Base-by-base conservation (phyloP, 2,113 vertebrate genomes). In the Tamias sibiricus region DNA sequence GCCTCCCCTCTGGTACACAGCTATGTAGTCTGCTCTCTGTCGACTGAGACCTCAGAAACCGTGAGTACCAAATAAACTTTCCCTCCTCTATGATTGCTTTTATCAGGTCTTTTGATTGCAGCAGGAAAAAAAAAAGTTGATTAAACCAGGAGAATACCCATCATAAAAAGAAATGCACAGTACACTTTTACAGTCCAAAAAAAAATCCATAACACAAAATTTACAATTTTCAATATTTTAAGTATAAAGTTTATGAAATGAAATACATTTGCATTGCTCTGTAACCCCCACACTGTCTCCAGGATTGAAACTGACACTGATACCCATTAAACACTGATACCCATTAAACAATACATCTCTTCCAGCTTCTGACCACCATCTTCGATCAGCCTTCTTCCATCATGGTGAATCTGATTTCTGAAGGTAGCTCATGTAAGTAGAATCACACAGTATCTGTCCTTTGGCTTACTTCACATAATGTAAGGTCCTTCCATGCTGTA, bases 371-470 rank as follows among this genome's bases (percentile, higher is more conserved):
- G 28, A 49, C 28, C 19, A 19, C 6, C 54, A 17, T 6, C 10
- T 10, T 19, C 14, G 13, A 19, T 59, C 28, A 26, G n/a, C 2
- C 22, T 10, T 86, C 20, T n/a, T n/a, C n/a, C n/a, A 8, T 66
- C 2, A 49, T 14, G 26, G 16, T 6, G 8, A 20, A 19, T 42
- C 4, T 19, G 19, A 30, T 11, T 54, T 2, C 11, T 5, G 2
- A 1, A 11, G 3, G 17, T 13, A 71, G 1, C 19, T 62, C 14
- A 3, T 2, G 5, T 6, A 2, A 40, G 19, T 37, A 7, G 12
- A 32, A 69, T 10, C 22, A 22, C 0, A 26, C 0, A 30, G 54
- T 2, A 14, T 19, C 13, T 66, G 30, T 35, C 20, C 6, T 83
- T 44, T 26, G 3, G 5, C 11, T 84, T 59, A 49, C 32, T 54